phyloP scores from a whole-genome alignment of 2,888 invertebrate species.

The Diaphora mendica region DNA sequence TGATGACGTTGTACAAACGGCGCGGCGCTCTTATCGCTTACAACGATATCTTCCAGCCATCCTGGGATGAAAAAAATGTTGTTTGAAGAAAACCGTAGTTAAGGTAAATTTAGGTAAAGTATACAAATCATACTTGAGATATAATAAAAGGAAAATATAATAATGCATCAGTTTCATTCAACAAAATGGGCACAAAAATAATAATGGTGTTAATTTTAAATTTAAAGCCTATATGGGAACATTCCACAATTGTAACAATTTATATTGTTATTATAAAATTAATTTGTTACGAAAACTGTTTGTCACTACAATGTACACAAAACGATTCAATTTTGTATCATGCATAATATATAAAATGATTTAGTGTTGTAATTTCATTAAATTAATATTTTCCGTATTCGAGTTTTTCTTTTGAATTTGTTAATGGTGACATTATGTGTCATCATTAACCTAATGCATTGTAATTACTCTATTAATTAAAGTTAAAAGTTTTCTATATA shows the following conservation, averaged over 20 bases:
- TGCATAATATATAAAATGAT: slow-evolving; percentile 58
- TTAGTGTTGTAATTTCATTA: slow-evolving; percentile 53
- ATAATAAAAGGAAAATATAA: neutral
- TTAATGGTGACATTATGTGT: slow-evolving; percentile 11
- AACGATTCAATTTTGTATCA: slow-evolving; percentile 56
- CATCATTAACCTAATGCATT: slow-evolving; percentile 4
- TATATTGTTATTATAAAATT: slow-evolving; percentile 27
- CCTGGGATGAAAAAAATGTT: slow-evolving; percentile 2
- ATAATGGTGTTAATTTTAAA: neutral
- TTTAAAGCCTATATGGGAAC: neutral
- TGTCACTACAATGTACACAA: slow-evolving; percentile 53
- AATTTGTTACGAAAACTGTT: slow-evolving; percentile 54
- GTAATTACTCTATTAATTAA: neutral
- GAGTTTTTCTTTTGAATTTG: slow-evolving; percentile 28
- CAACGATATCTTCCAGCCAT: slow-evolving; percentile 3
- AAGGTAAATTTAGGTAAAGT: neutral
- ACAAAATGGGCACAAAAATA: neutral
- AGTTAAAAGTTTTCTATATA: neutral
- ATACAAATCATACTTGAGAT: neutral
- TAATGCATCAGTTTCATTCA: neutral
- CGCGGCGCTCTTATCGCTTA: neutral
- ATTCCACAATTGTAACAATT: neutral
- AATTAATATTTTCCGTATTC: slow-evolving; percentile 57
- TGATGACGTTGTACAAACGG: slow-evolving; percentile 1
- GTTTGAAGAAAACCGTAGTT: neutral